phyloP scores from a whole-genome alignment of 64 coral and sea anemone genomes.

The Pocillopora damicornis region DNA sequence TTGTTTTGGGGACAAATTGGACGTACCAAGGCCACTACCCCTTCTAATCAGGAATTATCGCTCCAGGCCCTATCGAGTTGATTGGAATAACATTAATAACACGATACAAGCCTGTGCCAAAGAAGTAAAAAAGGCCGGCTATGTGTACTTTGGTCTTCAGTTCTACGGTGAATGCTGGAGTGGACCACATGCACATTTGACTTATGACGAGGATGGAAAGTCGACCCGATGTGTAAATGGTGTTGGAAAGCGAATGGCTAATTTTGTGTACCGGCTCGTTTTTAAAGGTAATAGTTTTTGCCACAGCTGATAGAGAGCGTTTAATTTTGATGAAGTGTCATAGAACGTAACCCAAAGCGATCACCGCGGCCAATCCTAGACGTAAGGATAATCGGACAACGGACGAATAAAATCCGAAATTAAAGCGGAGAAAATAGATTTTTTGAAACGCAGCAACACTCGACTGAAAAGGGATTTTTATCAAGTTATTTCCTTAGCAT shows the following conservation, averaged over 20 bases:
- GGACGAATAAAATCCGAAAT: no score
- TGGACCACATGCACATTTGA: conserved; percentile 38
- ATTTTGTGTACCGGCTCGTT: conserved; percentile 44
- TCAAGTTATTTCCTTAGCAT: no score
- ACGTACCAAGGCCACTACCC: conserved; percentile 8
- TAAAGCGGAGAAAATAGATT: no score
- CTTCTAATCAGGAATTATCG: conserved; percentile 36
- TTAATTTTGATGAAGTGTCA: no score
- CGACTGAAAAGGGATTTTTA: no score
- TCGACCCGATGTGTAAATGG: conserved; percentile 29
- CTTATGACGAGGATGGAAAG: conserved; percentile 44
- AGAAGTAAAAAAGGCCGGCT: conserved; percentile 32
- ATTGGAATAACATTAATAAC: conserved; percentile 47
- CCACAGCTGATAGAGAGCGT: no score
- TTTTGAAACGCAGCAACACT: no score
- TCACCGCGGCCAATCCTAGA: no score
- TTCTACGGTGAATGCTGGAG: conserved; percentile 84
- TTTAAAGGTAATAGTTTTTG: background rate
- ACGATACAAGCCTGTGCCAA: conserved; percentile 47
- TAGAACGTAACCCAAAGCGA: no score
- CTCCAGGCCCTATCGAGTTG: background rate
- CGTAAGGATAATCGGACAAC: no score
- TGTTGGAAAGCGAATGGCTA: conserved; percentile 20
- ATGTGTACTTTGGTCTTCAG: conserved; percentile 55
- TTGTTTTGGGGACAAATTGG: conserved; percentile 13